phyloP scores from a whole-genome alignment of 2,113 vertebrate species.

The Lucifuga dentata region DNA sequence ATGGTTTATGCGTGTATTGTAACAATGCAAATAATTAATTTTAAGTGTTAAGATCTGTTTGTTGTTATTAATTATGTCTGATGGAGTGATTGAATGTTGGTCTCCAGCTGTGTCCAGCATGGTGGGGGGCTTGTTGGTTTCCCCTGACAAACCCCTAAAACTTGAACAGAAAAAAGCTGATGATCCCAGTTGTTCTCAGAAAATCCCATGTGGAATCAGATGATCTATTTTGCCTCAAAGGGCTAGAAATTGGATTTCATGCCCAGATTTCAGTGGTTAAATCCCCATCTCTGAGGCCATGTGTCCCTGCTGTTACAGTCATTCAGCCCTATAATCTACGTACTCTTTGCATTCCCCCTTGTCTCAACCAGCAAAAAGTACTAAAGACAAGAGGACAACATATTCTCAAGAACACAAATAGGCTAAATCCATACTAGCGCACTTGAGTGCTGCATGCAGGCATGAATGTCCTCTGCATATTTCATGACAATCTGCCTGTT shows the following conservation, averaged over 20 bases:
- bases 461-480: neutral
- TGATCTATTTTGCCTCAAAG: neutral
- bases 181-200: neutral
- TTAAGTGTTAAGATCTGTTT: slow-evolving; percentile 27
- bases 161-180: neutral
- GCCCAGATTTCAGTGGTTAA: neutral
- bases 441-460: too few species aligned
- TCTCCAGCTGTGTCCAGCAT: slow-evolving; percentile 41
- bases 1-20: slow-evolving; percentile 29
- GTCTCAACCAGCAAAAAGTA: too few species aligned
- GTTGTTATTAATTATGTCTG: slow-evolving; percentile 19
- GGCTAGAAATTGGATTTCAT: neutral
- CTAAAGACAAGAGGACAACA: too few species aligned
- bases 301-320: neutral
- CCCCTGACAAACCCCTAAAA: slow-evolving; percentile 11
- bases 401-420: too few species aligned
- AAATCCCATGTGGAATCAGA: neutral
- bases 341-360: too few species aligned
- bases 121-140: slow-evolving; percentile 18
- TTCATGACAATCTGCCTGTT: neutral
- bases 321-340: neutral
- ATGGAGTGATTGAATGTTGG: slow-evolving; percentile 17
- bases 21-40: slow-evolving; percentile 30
- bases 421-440: too few species aligned
- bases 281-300: neutral